Evolutionary conservation across 1,140 invertebrate species (phyloP).

Genomic region (Reticulitermes speratus): DNA sequence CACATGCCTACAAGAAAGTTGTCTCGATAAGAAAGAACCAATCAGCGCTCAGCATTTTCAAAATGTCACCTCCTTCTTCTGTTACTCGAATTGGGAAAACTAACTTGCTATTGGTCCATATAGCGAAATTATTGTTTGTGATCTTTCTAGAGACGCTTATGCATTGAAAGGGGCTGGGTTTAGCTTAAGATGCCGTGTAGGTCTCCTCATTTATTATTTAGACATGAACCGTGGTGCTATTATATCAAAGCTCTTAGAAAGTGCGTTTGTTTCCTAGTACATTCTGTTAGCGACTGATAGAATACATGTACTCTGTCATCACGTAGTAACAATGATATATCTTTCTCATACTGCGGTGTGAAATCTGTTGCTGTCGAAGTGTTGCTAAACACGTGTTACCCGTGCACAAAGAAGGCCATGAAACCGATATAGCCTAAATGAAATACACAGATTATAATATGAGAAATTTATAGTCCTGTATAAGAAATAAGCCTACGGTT

Average conservation of each 20-base stretch:
- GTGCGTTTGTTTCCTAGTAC: not conserved
- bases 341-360: not conserved
- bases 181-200: not conserved
- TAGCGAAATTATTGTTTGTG: conserved; percentile 1
- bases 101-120: not conserved
- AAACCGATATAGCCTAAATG: not conserved
- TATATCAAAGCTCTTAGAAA: not conserved
- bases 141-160: not conserved
- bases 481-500: not conserved
- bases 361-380: not conserved
- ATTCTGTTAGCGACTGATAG: not conserved
- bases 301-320: not conserved
- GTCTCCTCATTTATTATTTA: not conserved
- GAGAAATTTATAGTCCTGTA: not conserved
- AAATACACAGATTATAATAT: not conserved
- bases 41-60: not conserved
- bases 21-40: not conserved
- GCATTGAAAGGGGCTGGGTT: not conserved
- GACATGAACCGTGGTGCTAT: not conserved
- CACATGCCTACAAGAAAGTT: conserved; percentile 18
- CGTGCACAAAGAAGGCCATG: not conserved
- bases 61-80: conserved; percentile 10
- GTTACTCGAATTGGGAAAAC: not conserved
- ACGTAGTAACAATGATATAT: not conserved
- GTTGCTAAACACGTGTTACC: not conserved